phyloP scores from a whole-genome alignment of 2,797 vertebrate genomes.

The Podarcis lilfordi region DNA sequence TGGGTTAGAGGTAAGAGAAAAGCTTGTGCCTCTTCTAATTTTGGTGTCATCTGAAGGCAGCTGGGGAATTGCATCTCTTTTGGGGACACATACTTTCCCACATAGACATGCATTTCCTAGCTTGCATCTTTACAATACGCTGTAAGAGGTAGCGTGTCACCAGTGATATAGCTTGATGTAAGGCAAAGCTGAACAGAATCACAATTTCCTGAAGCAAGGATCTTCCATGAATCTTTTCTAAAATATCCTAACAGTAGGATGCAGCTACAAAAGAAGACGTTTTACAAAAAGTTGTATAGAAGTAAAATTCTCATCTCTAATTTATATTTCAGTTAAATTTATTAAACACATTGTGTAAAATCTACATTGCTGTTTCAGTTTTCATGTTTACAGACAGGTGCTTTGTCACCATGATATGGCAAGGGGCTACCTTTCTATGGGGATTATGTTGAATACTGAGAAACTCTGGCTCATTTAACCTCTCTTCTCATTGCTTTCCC shows the following conservation, averaged over 20 bases:
- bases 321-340: slow-evolving; percentile 76
- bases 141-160: not conserved
- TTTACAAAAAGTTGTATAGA: slow-evolving; percentile 46
- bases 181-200: not conserved
- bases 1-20: not conserved
- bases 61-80: not conserved
- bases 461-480: slow-evolving; percentile 71
- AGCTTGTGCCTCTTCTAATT: not conserved
- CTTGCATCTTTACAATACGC: not conserved
- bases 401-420: slow-evolving; percentile 66
- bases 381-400: slow-evolving; percentile 77
- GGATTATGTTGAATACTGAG: slow-evolving; percentile 68
- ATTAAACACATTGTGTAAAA: slow-evolving; percentile 81
- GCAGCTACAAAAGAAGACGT: slow-evolving; percentile 18
- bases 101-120: not conserved
- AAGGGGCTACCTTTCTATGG: slow-evolving; percentile 63
- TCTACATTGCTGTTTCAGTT: slow-evolving; percentile 75
- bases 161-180: not conserved
- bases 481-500: slow-evolving; percentile 76
- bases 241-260: not conserved
- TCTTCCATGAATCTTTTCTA: slow-evolving; percentile 10
- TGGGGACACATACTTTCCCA: not conserved
- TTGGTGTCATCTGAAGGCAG: not conserved
- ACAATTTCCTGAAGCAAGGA: not conserved
- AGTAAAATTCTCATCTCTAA: slow-evolving; percentile 64